A percentile compares a stretch with the other conserved stretches of the same genome.
These are phyloP conservation scores for Cryptoprocta ferox DNA, from an alignment of 2,797 vertebrate species.

Conservation along the genomic window DNA sequence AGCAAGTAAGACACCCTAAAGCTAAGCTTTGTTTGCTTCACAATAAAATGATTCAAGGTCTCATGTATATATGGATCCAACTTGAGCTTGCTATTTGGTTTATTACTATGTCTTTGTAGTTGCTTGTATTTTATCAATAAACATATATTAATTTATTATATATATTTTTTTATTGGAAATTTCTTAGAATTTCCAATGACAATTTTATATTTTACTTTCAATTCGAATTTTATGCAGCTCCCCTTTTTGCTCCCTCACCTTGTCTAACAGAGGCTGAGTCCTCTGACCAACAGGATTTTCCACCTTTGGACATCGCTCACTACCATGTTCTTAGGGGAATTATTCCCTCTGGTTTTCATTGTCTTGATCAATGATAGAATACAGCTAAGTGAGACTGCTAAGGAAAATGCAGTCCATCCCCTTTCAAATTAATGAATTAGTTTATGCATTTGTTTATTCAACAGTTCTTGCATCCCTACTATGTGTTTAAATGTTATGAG, in stretches of 20 bases:
- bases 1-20: neutral
- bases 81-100: neutral
- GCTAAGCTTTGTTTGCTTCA: neutral
- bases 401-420: neutral
- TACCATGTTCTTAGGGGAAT: neutral
- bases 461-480: neutral
- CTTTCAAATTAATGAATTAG: neutral
- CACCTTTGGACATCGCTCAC: neutral
- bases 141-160: neutral
- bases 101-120: neutral
- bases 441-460: neutral
- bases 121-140: neutral
- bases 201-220: neutral
- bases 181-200: neutral
- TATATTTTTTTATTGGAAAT: neutral
- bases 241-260: neutral
- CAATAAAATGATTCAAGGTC: neutral
- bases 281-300: neutral
- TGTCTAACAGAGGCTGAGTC: neutral
- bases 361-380: neutral
- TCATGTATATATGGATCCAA: neutral
- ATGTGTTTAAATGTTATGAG: neutral
- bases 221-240: neutral
- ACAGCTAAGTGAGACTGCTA: neutral
- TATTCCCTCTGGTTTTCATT: neutral